Conservation (phyloP, 2,888 invertebrate genomes). For the Hydriomena furcata region DNA sequence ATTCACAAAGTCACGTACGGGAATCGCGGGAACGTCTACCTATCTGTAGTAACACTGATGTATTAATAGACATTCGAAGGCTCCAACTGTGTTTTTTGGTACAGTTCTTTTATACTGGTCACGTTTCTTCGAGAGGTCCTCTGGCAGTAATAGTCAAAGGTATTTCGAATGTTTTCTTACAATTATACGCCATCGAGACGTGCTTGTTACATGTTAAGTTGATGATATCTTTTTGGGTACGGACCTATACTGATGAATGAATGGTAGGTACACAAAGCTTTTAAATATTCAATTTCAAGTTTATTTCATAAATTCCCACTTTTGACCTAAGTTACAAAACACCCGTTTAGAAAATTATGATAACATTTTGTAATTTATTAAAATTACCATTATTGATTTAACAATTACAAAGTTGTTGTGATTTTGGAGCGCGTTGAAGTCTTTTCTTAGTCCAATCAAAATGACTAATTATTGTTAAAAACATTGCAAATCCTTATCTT, state of each 20-base stretch:
- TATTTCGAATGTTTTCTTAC: slow-evolving; percentile 70
- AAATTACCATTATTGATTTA: no score
- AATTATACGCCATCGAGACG: slow-evolving; percentile 58
- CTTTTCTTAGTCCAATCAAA: slow-evolving; percentile 33
- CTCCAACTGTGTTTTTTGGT: slow-evolving; percentile 48
- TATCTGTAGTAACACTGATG: slow-evolving; percentile 59
- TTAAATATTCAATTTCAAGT: no score
- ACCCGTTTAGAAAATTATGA: no score
- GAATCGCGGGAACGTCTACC: slow-evolving; percentile 46
- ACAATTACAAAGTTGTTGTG: neutral
- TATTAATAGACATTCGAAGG: slow-evolving; percentile 63
- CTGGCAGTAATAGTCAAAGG: slow-evolving; percentile 58
- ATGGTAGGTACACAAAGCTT: no score
- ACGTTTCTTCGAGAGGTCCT: slow-evolving; percentile 77
- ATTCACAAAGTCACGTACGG: slow-evolving; percentile 74
- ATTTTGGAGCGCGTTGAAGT: slow-evolving; percentile 40
- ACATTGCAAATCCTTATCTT: no score
- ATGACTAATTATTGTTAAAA: neutral
- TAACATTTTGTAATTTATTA: no score
- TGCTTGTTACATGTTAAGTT: slow-evolving; percentile 47
- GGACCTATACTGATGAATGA: slow-evolving; percentile 8
- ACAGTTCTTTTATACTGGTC: slow-evolving; percentile 65
- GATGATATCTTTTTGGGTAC: slow-evolving; percentile 41
- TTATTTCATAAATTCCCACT: no score
- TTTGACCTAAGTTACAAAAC: no score